Evolutionary conservation across 1,140 invertebrate species (phyloP), one percentile per base, ranked within the genome.

Genomic region (Neodiprion fabricii): DNA sequence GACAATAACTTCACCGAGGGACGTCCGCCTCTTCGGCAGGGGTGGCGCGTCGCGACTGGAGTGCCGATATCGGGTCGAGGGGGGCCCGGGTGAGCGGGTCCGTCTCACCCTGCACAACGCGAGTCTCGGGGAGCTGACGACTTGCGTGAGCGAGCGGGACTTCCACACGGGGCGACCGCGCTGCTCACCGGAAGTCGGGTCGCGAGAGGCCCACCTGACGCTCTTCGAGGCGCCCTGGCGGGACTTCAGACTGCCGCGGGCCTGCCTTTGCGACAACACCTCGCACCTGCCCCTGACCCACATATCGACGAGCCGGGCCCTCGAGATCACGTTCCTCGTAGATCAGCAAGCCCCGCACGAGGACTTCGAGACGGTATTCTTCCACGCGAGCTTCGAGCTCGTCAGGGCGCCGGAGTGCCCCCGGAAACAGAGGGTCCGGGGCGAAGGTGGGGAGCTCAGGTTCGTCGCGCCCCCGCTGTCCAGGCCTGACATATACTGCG

Each of bases 1-100:
- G 3, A 88, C 90, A 21, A 88, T 96, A 23, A 89, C 89, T 8
- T 91, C 93, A n/a, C 93, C 90, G 0, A 85, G 92, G 17, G 95
- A 96, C 80, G 92, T 95, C 1, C 92, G 95, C 77, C 89, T 95
- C 21, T 95, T 92, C 78, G 95, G 95, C 0, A 87, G 94, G 17
- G 95, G 95, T 0, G 94, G 95, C 7, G 91, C 91, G n/a, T 89
- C 85, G 48, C 91, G 92, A 74, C 81, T 96, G n/a, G 91, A 93
- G 48, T 96, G 95, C 82, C 89, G 92, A 50, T 95, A 95, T 83
- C 89, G 94, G 67, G 90, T 96, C 66, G 92, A 94, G 80, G 93
- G 93, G 5, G 91, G 90, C 17, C 82, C 89, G 1, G 91, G 91
- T 40, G 93, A 93, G 75, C 88, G 92, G 8, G 90, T 93, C 0